Conservation (phyloP, 2,113 vertebrate genomes). For the Scartelaos histophorus region DNA sequence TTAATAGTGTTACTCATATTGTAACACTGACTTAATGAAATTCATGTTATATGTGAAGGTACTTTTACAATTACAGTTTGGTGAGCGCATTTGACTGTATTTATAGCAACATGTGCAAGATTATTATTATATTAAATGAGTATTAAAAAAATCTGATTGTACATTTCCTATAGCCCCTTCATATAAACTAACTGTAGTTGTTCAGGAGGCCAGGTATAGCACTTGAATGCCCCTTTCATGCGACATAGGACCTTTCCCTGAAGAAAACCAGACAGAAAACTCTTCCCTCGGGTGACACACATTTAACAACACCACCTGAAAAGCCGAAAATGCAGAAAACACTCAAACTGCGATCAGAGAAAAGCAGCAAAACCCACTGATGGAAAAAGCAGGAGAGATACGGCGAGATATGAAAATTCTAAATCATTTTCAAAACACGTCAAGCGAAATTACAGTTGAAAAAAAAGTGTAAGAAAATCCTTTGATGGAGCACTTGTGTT, state of each 20-base stretch:
- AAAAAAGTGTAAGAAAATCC: constrained; percentile 33
- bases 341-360: constrained; percentile 5
- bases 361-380: constrained; percentile 17
- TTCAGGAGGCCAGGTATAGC: too few species aligned
- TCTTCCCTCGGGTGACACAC: constrained; percentile 7
- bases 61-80: too few species aligned
- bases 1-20: too few species aligned
- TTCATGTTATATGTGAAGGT: too few species aligned
- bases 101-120: too few species aligned
- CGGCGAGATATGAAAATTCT: constrained; percentile 13
- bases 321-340: not conserved
- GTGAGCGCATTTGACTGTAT: too few species aligned
- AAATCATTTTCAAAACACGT: constrained; percentile 23
- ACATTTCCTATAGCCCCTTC: too few species aligned
- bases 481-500: constrained; percentile 36
- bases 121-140: too few species aligned
- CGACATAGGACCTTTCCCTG: not conserved
- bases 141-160: too few species aligned
- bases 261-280: constrained; percentile 22
- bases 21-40: too few species aligned
- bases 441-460: constrained; percentile 27
- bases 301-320: constrained; percentile 1
- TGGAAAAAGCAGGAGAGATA: constrained; percentile 30
- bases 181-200: too few species aligned
- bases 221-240: not conserved